Conservation (phyloP, 2,113 vertebrate species). For the Psophia crepitans region DNA sequence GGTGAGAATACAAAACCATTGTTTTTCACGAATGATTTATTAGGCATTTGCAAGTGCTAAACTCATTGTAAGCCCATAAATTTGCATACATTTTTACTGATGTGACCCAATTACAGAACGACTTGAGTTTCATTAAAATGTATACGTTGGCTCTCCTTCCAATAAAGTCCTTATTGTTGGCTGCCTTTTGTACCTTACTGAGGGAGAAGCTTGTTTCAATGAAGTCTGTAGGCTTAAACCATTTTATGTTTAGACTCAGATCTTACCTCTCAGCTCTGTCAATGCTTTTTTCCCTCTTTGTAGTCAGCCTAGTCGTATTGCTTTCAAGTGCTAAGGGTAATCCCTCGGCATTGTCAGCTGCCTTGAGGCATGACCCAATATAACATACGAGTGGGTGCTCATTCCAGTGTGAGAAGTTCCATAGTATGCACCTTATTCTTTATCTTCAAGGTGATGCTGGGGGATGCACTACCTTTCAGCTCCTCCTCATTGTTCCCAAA, state of each 20-base stretch:
- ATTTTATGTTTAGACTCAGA: constrained; percentile 32
- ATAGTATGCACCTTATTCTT: not conserved
- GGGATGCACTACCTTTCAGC: not conserved
- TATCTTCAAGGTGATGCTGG: not conserved
- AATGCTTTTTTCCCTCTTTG: not conserved
- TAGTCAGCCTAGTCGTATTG: constrained; percentile 13
- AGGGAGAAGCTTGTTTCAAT: constrained; percentile 30
- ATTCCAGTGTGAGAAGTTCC: not conserved
- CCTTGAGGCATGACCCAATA: constrained; percentile 40
- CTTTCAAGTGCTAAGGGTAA: constrained; percentile 53
- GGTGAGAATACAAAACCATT: not conserved
- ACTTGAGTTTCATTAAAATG: constrained; percentile 67
- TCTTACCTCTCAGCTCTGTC: constrained; percentile 6
- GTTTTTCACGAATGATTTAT: constrained; percentile 59
- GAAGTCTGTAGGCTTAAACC: constrained; percentile 10
- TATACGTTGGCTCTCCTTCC: not conserved
- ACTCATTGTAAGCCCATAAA: constrained; percentile 67
- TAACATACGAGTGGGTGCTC: not conserved
- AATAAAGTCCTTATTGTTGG: constrained; percentile 15
- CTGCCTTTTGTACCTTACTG: constrained; percentile 29
- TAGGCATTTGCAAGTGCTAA: constrained; percentile 28
- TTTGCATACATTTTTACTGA: constrained; percentile 70
- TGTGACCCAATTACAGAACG: constrained; percentile 71
- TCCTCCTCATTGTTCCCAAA: not conserved
- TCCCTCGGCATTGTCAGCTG: constrained; percentile 34